phyloP scores from a whole-genome alignment of 2,797 vertebrate genomes.

The Malacoctenus gilli region DNA sequence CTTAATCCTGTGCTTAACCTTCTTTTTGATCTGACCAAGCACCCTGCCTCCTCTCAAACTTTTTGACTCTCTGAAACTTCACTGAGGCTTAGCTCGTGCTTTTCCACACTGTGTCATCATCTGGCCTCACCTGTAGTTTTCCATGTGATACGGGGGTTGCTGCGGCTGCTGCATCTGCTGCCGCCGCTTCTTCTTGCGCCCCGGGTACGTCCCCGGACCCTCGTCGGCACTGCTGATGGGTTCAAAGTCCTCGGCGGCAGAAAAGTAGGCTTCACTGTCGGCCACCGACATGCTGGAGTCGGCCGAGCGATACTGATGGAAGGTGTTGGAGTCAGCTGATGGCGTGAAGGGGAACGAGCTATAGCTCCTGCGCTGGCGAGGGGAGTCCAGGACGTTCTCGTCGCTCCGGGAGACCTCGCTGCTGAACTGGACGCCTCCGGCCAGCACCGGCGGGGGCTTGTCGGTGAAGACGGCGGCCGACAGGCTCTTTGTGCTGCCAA shows the following conservation, averaged over 20 bases:
- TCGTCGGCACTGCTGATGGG: slow-evolving; percentile 95
- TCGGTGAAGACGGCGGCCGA: slow-evolving; percentile 93
- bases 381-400: slow-evolving; percentile 95
- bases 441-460: slow-evolving; percentile 84
- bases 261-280: slow-evolving; percentile 98
- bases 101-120: neutral
- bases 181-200: slow-evolving; percentile 92
- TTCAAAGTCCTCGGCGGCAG: slow-evolving; percentile 96
- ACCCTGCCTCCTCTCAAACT: slow-evolving; percentile 4
- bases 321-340: slow-evolving; percentile 94
- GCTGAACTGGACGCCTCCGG: slow-evolving; percentile 93
- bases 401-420: slow-evolving; percentile 95
- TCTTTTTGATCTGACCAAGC: slow-evolving; percentile 21
- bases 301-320: slow-evolving; percentile 96
- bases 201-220: slow-evolving; percentile 96
- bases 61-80: slow-evolving; percentile 21
- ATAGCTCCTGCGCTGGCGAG: slow-evolving; percentile 95
- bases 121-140: slow-evolving; percentile 75
- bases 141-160: slow-evolving; percentile 80
- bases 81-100: neutral
- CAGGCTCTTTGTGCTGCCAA: slow-evolving; percentile 96
- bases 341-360: slow-evolving; percentile 97
- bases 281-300: slow-evolving; percentile 98
- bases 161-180: slow-evolving; percentile 86
- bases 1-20: slow-evolving; percentile 39